Percentiles rank a stretch among this genome's conserved stretches.
These are phyloP conservation scores for Drosophila pseudoobscura DNA, from an alignment of 1,140 invertebrate genomes.

Conservation along the genomic window DNA sequence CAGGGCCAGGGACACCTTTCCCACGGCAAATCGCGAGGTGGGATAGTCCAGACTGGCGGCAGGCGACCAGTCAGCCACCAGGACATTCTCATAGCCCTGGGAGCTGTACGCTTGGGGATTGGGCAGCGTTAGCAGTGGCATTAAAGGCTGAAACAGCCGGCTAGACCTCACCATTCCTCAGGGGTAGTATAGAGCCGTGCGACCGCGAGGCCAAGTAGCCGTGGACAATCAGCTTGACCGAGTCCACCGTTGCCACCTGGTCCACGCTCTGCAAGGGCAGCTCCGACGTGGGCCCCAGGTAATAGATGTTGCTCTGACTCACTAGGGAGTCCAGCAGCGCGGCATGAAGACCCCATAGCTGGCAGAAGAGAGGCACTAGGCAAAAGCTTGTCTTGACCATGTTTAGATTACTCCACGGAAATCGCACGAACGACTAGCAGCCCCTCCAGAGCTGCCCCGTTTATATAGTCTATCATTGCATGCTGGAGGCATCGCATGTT, in stretches of 20 bases:
- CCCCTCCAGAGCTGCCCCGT: not conserved
- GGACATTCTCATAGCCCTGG: constrained; percentile 60
- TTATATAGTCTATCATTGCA: constrained; percentile 40
- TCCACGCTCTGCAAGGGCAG: constrained; percentile 41
- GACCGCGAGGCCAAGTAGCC: constrained; percentile 65
- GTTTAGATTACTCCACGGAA: not conserved
- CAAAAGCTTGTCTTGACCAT: constrained; percentile 51
- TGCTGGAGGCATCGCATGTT: constrained; percentile 25
- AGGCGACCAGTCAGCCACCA: constrained; percentile 74
- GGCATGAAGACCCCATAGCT: constrained; percentile 34
- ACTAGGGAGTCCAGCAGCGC: constrained; percentile 39
- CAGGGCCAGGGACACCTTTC: constrained; percentile 43
- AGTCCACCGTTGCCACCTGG: constrained; percentile 8
- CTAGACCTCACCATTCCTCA: constrained; percentile 62
- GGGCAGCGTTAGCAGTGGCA: not conserved
- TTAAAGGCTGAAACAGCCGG: not conserved
- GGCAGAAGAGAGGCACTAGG: constrained; percentile 41
- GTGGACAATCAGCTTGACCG: constrained; percentile 75
- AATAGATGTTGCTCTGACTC: constrained; percentile 64
- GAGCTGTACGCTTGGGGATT: constrained; percentile 57
- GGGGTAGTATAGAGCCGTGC: constrained; percentile 69
- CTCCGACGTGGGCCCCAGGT: constrained; percentile 40
- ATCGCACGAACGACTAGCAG: not conserved
- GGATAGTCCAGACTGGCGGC: constrained; percentile 69
- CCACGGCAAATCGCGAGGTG: constrained; percentile 53